Evolutionary conservation across 2,113 vertebrate genomes (phyloP), one percentile per base, ranked within the genome.

Genomic region (Anthoscopus minutus): DNA sequence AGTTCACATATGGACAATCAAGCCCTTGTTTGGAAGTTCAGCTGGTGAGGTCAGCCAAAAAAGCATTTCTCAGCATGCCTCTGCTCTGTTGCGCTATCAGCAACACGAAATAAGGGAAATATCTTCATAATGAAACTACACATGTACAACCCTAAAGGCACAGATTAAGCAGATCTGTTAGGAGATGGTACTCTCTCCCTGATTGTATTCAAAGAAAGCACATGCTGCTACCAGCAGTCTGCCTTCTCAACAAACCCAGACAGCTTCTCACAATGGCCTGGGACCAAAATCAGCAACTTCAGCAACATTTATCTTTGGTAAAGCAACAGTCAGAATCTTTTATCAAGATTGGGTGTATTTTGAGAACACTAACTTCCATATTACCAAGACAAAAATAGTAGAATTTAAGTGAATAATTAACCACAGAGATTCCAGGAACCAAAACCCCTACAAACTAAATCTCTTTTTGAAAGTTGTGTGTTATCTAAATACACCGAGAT

Each of bases 281-380:
- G 54, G 47, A 91, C 91, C 65, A 91, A 90, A 94, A 94, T 64
- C 82, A 88, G 80, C 87, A 81, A 28, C 85, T 85, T 93, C 86
- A 94, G 88, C 88, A 94, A 72, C 40, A 38, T 51, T 73, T 56
- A 28, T 62, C 80, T 86, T 89, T 0, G 0, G 20, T 54, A 58
- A 86, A 93, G 74, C 35, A 91, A 67, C 30, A 95, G 48, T 58
- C 58, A 93, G 70, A 90, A 62, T 66, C 42, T 93, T 94, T 88
- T 88, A 93, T 93, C 93, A 95, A 89, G 88, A 66, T 6, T 66
- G 53, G 15, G 44, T 72, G 22, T 47, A 79, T 89, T 93, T 89
- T 70, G 74, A 91, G 69, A 94, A 61, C 78, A 92, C 61, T 76
- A 92, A 89, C 84, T 96, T 93, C 60, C 94, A 51, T 89, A 93